These are phyloP conservation scores for Coptotermes formosanus DNA, from an alignment of 1,140 invertebrate genomes.

Conservation along the genomic window DNA sequence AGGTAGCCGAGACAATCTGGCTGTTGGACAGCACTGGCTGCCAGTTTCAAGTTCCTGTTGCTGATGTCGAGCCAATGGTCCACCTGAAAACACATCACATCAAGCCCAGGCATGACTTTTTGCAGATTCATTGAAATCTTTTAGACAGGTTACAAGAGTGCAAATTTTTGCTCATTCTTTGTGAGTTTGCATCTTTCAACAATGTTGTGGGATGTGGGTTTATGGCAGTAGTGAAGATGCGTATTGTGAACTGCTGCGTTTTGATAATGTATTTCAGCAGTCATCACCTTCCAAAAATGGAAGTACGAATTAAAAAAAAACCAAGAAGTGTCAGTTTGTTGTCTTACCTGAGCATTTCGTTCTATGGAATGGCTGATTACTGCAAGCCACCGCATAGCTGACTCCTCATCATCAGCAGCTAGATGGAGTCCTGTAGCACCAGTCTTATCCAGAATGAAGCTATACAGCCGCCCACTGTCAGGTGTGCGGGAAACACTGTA, in stretches of 20 bases:
- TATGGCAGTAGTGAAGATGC: too few relatives aligned
- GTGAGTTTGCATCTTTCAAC: too few relatives aligned
- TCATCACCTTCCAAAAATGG: too few relatives aligned
- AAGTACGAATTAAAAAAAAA: too few relatives aligned
- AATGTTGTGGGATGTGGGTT: too few relatives aligned
- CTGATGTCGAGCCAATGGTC: slow-evolving; percentile 78
- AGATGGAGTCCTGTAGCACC: slow-evolving; percentile 76
- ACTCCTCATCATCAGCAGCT: slow-evolving; percentile 75
- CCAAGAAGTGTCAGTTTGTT: slow-evolving; percentile 15
- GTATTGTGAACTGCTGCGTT: too few relatives aligned
- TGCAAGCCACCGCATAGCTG: slow-evolving; percentile 71
- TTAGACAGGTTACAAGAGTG: too few relatives aligned
- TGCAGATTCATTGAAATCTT: too few relatives aligned
- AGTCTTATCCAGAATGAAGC: slow-evolving; percentile 74
- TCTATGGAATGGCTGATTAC: slow-evolving; percentile 60
- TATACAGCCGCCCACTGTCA: slow-evolving; percentile 54
- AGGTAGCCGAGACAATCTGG: slow-evolving; percentile 91
- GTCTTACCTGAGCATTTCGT: slow-evolving; percentile 42
- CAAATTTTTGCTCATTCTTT: too few relatives aligned
- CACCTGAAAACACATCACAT: slow-evolving; percentile 49
- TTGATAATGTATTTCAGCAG: too few relatives aligned
- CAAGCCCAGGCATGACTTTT: too few relatives aligned
- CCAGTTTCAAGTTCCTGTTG: slow-evolving; percentile 64
- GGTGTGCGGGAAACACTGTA: slow-evolving; percentile 69
- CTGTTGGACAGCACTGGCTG: slow-evolving; percentile 68